Percentiles rank a stretch among this genome's conserved stretches.
phyloP scores from a whole-genome alignment of 1,140 invertebrate species.

The Acyrthosiphon pisum region DNA sequence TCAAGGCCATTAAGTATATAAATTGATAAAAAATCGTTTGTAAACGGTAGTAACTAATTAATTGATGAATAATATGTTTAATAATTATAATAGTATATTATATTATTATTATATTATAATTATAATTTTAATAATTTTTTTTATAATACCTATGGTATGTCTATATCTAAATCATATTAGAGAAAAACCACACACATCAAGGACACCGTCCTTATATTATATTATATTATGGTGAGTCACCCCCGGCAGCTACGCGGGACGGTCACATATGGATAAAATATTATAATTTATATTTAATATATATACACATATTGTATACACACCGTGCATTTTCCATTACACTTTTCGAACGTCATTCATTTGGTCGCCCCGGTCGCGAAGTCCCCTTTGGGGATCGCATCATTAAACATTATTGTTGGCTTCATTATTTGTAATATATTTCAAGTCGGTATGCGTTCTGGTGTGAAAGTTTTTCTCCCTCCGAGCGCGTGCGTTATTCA shows the following conservation, averaged over 20 bases:
- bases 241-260: no score
- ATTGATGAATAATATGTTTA: no score
- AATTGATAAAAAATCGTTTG: no score
- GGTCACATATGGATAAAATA: neutral
- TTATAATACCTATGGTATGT: neutral
- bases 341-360: conserved; percentile 37
- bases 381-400: conserved; percentile 43
- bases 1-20: no score
- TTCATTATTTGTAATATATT: conserved; percentile 53
- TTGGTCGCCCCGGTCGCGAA: conserved; percentile 30
- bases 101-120: no score
- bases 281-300: conserved; percentile 38
- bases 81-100: no score
- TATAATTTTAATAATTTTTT: no score
- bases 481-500: neutral
- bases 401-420: conserved; percentile 56
- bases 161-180: neutral
- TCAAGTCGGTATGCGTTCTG: neutral
- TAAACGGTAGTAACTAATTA: no score
- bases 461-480: conserved; percentile 47
- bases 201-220: neutral
- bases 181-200: neutral
- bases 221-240: neutral
- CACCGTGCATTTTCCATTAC: conserved; percentile 15
- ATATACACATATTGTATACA: neutral